Evolutionary conservation across 2,113 vertebrate genomes (phyloP).

Genomic region (Romanogobio albipinnatus): DNA sequence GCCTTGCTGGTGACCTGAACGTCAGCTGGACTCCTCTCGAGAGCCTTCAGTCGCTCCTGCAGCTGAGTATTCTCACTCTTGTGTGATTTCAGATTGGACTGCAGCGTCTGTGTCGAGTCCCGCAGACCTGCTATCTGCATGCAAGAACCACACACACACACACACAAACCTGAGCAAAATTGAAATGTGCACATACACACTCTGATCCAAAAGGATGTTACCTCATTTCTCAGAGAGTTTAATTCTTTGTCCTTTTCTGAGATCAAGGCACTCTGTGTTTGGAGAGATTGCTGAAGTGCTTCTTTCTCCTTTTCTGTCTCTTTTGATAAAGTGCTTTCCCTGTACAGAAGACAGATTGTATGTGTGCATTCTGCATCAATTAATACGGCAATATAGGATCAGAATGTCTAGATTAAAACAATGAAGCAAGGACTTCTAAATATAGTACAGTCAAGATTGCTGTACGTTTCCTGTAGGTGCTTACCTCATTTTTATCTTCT

Average conservation of each 20-base stretch:
- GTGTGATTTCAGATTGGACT: conserved; percentile 81
- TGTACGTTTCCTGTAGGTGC: conserved; percentile 27
- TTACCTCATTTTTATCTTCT: conserved; percentile 94
- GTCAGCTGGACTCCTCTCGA: conserved; percentile 83
- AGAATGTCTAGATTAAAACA: conserved; percentile 59
- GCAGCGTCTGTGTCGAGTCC: conserved; percentile 80
- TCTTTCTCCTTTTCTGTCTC: conserved; percentile 87
- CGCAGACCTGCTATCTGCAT: conserved; percentile 81
- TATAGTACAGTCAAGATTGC: neutral
- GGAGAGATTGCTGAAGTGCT: conserved; percentile 85
- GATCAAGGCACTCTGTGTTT: conserved; percentile 91
- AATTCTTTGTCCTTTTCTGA: conserved; percentile 89
- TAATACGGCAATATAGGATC: neutral
- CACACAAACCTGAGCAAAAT: neutral
- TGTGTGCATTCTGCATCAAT: neutral
- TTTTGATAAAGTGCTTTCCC: conserved; percentile 85
- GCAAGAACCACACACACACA: neutral
- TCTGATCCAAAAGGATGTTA: neutral
- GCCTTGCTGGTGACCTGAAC: conserved; percentile 56
- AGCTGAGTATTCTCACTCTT: conserved; percentile 87
- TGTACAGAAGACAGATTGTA: conserved; percentile 58
- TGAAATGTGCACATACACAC: neutral
- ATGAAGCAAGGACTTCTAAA: conserved; percentile 66
- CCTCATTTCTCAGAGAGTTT: conserved; percentile 84
- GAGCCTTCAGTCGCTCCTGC: conserved; percentile 83